phyloP scores from a whole-genome alignment of 2,113 vertebrate species.

The Otolemur garnettii region DNA sequence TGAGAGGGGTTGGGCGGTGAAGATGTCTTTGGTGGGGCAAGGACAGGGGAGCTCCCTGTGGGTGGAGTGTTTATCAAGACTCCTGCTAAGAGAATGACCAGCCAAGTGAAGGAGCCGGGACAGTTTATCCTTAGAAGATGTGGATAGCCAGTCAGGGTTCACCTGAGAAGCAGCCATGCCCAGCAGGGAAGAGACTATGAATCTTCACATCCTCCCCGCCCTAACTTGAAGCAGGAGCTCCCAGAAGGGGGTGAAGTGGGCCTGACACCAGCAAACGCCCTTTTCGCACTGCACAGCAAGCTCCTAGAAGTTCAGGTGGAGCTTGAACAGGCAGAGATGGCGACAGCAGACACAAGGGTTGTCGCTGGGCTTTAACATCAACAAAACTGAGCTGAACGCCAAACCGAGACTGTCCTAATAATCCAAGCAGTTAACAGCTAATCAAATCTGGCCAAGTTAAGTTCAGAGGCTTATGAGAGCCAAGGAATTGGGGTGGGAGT shows the following conservation, averaged over 20 bases:
- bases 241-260: rapidly evolving
- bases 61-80: neutral
- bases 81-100: neutral
- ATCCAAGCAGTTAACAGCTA: neutral
- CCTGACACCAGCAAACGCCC: neutral
- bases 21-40: neutral
- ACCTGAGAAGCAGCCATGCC: neutral
- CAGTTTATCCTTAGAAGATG: neutral
- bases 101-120: neutral
- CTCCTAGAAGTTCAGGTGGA: neutral
- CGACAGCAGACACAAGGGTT: neutral
- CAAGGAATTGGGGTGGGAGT: neutral
- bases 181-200: neutral
- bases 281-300: neutral
- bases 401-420: neutral
- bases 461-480: neutral
- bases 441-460: neutral
- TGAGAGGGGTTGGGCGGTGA: neutral
- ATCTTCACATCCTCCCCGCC: neutral
- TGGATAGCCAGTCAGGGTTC: neutral
- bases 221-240: neutral
- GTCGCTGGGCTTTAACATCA: neutral
- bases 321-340: neutral
- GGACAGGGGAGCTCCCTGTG: neutral
- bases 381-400: neutral